phyloP scores from a whole-genome alignment of 2,113 vertebrate genomes.

The Dasypus novemcinctus region DNA sequence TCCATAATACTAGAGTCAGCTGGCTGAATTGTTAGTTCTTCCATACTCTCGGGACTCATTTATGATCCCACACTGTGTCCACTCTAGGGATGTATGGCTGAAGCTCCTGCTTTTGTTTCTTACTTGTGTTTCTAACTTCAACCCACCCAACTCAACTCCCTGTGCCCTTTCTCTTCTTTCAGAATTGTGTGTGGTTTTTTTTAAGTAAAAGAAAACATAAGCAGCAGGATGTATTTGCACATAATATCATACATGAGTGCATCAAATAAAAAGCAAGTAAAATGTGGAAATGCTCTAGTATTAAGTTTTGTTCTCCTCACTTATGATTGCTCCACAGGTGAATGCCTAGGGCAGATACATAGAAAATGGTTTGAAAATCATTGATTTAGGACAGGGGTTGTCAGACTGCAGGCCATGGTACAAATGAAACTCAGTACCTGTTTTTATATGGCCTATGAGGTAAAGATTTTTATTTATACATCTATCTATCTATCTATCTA shows the following conservation, averaged over 20 bases:
- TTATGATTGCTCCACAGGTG: neutral
- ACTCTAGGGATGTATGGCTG: neutral
- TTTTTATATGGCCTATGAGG: neutral
- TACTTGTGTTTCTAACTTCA: neutral
- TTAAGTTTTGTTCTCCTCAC: neutral
- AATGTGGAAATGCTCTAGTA: fast-evolving
- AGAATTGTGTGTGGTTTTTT: neutral
- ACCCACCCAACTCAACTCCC: neutral
- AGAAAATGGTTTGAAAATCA: neutral
- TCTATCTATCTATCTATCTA: too few relatives aligned
- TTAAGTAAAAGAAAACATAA: neutral
- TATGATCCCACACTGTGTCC: neutral
- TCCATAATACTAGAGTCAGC: neutral
- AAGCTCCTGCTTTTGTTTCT: neutral
- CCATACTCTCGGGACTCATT: neutral
- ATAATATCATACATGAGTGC: neutral
- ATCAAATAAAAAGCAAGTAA: neutral
- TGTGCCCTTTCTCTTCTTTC: neutral
- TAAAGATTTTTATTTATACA: too few relatives aligned
- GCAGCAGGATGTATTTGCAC: neutral
- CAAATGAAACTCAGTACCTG: neutral
- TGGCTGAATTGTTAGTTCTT: neutral
- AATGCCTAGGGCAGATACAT: neutral
- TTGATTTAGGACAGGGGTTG: neutral
- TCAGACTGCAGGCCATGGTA: neutral